Conservation (phyloP, 2,888 invertebrate species). For the Coelopa pilipes region DNA sequence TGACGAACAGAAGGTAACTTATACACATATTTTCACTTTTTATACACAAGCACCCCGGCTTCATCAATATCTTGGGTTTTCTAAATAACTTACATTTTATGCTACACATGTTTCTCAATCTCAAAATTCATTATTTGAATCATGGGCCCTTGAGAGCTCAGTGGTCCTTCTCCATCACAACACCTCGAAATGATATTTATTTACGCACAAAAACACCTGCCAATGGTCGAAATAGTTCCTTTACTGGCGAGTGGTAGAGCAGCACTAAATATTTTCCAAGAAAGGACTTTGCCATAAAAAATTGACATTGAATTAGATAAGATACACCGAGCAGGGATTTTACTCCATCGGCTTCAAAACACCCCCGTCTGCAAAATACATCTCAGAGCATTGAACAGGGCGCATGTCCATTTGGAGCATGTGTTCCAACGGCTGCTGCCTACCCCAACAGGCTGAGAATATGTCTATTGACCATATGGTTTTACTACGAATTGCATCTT, state of each 20-base stretch:
- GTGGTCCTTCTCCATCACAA: too few species aligned
- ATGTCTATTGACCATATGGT: constrained; percentile 5
- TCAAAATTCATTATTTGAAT: too few species aligned
- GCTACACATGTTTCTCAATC: too few species aligned
- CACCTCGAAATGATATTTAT: background rate
- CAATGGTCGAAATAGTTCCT: background rate
- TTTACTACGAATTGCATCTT: constrained; percentile 2
- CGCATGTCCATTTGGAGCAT: background rate
- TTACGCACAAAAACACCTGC: background rate
- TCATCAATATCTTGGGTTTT: background rate
- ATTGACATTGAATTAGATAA: constrained; percentile 16
- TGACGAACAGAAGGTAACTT: constrained; percentile 25
- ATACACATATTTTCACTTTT: constrained; percentile 21
- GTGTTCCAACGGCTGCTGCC: constrained; percentile 1
- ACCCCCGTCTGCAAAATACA: background rate
- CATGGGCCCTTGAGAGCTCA: too few species aligned
- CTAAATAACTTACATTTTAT: background rate
- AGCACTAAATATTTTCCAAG: constrained; percentile 11
- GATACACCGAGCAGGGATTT: background rate
- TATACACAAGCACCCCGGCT: background rate
- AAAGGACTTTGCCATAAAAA: constrained; percentile 3
- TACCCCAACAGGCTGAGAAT: background rate
- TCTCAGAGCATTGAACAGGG: background rate
- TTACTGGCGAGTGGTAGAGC: background rate
- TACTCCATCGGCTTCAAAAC: background rate